Percentiles rank a stretch among this genome's conserved stretches.
These are phyloP conservation scores for Copsychus sechellarum DNA, from an alignment of 2,113 vertebrate species.

Conservation along the genomic window DNA sequence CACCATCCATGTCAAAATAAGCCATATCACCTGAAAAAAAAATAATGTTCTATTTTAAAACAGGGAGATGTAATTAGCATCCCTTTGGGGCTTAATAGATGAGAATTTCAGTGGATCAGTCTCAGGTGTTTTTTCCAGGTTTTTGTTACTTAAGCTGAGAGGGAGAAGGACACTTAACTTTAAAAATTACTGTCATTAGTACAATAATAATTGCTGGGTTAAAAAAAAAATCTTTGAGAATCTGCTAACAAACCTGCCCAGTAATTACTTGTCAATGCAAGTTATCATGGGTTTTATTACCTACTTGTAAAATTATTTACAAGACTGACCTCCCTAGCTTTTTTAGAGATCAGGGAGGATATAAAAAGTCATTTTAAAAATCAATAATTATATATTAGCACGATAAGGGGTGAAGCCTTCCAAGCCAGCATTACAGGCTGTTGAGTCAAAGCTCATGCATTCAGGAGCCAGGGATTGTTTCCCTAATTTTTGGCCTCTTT, in stretches of 20 bases:
- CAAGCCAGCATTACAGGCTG: constrained; percentile 24
- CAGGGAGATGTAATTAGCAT: background rate
- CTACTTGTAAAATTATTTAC: constrained; percentile 59
- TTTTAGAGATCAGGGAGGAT: constrained; percentile 51
- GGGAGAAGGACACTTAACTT: constrained; percentile 33
- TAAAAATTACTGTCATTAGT: constrained; percentile 51
- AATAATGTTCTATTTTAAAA: background rate
- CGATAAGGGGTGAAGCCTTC: background rate
- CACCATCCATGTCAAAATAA: constrained; percentile 24
- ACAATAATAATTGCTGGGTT: constrained; percentile 54
- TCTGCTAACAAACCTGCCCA: constrained; percentile 45
- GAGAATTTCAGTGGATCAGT: background rate
- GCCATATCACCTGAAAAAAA: background rate
- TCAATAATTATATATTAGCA: constrained; percentile 68
- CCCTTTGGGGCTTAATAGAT: background rate
- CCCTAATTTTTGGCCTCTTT: background rate
- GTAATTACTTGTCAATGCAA: constrained; percentile 52
- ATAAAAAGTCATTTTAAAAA: constrained; percentile 63
- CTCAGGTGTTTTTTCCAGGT: constrained; percentile 18
- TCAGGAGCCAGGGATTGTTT: background rate
- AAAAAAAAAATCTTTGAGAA: constrained; percentile 38
- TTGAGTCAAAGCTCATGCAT: background rate
- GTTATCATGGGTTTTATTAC: constrained; percentile 48
- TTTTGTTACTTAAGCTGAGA: constrained; percentile 7
- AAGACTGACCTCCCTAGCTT: constrained; percentile 49